A percentile compares a stretch with the other conserved stretches of the same genome.
Evolutionary conservation across 1,140 invertebrate genomes (phyloP).

Genomic region (Cylas formicarius): DNA sequence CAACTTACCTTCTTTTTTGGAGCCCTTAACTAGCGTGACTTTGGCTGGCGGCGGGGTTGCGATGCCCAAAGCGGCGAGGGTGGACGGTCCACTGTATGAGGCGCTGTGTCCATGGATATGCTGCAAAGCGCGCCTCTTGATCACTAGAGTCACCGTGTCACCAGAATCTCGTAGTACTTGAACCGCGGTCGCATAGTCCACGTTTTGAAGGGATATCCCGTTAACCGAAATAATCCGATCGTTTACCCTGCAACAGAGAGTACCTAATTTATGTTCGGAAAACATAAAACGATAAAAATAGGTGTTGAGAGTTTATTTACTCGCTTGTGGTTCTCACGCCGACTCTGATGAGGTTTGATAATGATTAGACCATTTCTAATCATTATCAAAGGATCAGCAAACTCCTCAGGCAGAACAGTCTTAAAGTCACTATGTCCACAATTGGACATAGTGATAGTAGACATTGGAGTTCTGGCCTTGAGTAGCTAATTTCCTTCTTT

Average conservation of each 20-base stretch:
- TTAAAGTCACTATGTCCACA: too few relatives aligned
- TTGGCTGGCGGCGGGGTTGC: slow-evolving; percentile 57
- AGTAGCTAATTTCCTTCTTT: too few relatives aligned
- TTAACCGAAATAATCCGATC: slow-evolving; percentile 96
- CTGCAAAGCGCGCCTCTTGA: slow-evolving; percentile 63
- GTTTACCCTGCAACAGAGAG: slow-evolving; percentile 68
- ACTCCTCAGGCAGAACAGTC: too few relatives aligned
- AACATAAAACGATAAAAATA: too few relatives aligned
- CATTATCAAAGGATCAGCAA: too few relatives aligned
- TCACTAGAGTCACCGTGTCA: slow-evolving; percentile 79
- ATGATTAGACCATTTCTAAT: too few relatives aligned
- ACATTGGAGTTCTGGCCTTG: too few relatives aligned
- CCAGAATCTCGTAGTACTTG: slow-evolving; percentile 84
- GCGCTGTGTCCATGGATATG: slow-evolving; percentile 45
- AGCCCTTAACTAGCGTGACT: slow-evolving; percentile 79
- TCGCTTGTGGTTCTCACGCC: too few relatives aligned
- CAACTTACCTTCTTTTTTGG: slow-evolving; percentile 81
- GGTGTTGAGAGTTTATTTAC: too few relatives aligned
- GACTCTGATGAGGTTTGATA: too few relatives aligned
- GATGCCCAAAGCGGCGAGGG: slow-evolving; percentile 48
- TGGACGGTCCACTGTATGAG: slow-evolving; percentile 46
- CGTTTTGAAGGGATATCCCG: slow-evolving; percentile 91
- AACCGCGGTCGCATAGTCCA: slow-evolving; percentile 90
- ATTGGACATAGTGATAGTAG: too few relatives aligned
- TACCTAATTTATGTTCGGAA: slow-evolving; percentile 1